These are phyloP conservation scores for Lordiphosa collinella DNA, from an alignment of 1,140 invertebrate genomes.

Conservation along the genomic window DNA sequence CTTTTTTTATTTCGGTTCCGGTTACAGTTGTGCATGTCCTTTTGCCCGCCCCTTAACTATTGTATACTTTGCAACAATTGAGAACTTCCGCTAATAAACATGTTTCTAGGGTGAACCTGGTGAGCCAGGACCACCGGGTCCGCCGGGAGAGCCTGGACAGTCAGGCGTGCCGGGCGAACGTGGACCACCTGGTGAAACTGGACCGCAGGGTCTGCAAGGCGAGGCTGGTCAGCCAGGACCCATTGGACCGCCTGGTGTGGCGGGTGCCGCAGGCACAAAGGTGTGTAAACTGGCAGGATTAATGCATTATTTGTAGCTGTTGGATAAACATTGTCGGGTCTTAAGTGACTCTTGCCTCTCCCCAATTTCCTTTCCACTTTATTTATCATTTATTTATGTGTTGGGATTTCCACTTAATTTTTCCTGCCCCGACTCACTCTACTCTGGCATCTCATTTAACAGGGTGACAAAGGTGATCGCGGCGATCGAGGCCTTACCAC, in stretches of 20 bases:
- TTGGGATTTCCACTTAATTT: conserved; percentile 59
- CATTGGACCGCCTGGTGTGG: conserved; percentile 85
- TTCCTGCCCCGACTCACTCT: conserved; percentile 54
- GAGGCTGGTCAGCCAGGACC: conserved; percentile 84
- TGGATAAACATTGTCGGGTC: conserved; percentile 69
- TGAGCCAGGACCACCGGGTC: conserved; percentile 92
- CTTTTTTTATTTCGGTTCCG: not conserved
- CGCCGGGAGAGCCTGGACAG: conserved; percentile 88
- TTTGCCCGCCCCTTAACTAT: conserved; percentile 18
- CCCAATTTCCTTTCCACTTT: conserved; percentile 59
- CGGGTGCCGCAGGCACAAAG: conserved; percentile 87
- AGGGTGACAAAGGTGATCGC: conserved; percentile 94
- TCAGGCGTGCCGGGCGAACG: conserved; percentile 91
- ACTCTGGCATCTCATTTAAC: conserved; percentile 53
- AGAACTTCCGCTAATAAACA: conserved; percentile 47
- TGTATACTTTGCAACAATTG: conserved; percentile 11
- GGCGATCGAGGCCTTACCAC: conserved; percentile 94
- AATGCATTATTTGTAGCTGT: conserved; percentile 76
- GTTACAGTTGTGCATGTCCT: conserved; percentile 19
- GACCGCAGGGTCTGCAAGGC: conserved; percentile 79
- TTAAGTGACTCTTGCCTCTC: conserved; percentile 58
- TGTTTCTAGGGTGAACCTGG: conserved; percentile 90
- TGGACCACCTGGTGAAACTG: conserved; percentile 82
- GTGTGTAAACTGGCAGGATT: conserved; percentile 81
- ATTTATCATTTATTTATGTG: conserved; percentile 78